A percentile compares a stretch with the other conserved stretches of the same genome.
Evolutionary conservation across 1,140 invertebrate genomes (phyloP).

Genomic region (Anadara kagoshimensis): DNA sequence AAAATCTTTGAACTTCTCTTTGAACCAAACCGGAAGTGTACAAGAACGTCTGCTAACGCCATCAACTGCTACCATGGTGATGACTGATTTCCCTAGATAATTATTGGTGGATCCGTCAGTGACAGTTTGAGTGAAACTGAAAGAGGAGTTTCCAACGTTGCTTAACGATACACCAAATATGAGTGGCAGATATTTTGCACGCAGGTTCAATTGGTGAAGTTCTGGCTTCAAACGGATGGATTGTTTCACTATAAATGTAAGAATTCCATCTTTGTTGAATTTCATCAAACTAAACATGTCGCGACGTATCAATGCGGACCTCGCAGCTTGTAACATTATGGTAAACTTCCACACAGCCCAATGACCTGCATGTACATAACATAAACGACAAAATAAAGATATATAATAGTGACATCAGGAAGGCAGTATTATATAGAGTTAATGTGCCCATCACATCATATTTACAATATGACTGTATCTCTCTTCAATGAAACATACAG

Average conservation of each 20-base stretch:
- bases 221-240: constrained; percentile 10
- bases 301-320: constrained; percentile 7
- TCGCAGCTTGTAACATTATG: constrained; percentile 30
- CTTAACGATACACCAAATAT: constrained; percentile 3
- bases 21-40: constrained; percentile 20
- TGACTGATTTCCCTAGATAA: constrained; percentile 9
- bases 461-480: too few species aligned
- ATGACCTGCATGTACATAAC: constrained; percentile 29
- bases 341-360: constrained; percentile 19
- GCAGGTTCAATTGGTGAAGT: background rate
- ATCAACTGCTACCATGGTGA: constrained; percentile 17
- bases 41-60: constrained; percentile 13
- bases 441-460: too few species aligned
- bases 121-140: constrained; percentile 1
- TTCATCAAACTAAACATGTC: constrained; percentile 8
- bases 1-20: constrained; percentile 6
- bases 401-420: too few species aligned
- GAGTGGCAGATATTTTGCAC: background rate
- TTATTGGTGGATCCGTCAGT: constrained; percentile 11
- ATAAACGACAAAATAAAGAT: too few species aligned
- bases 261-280: background rate
- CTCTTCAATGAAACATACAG: too few species aligned
- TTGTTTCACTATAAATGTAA: constrained; percentile 18
- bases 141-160: constrained; percentile 11
- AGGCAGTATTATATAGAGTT: too few species aligned